Conservation (phyloP, 2,888 invertebrate species). For the Eudasyphora cyanicolor region DNA sequence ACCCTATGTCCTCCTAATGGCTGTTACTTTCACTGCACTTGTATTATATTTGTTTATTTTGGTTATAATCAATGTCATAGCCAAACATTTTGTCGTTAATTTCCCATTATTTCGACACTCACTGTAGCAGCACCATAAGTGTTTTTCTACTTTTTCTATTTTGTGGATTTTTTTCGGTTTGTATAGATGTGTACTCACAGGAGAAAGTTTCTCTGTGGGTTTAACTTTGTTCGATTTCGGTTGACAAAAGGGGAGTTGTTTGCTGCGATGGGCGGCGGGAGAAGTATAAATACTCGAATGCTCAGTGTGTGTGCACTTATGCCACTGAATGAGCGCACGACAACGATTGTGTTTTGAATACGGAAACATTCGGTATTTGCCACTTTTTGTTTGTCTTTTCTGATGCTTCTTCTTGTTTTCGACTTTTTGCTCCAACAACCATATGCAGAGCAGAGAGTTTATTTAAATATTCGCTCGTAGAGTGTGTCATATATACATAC, state of each 20-base stretch:
- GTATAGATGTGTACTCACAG: constrained; percentile 11
- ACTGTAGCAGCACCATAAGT: not conserved
- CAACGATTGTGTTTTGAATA: constrained; percentile 47
- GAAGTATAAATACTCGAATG: not conserved
- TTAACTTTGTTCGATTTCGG: constrained; percentile 12
- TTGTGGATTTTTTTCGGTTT: not conserved
- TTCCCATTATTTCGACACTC: not conserved
- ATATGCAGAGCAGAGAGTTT: constrained; percentile 38
- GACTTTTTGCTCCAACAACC: not conserved
- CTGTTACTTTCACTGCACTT: too few species aligned
- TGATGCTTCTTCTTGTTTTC: not conserved
- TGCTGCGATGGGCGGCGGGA: not conserved
- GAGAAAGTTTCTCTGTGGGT: constrained; percentile 44
- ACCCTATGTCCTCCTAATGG: too few species aligned
- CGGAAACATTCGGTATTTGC: constrained; percentile 31
- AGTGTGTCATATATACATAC: constrained; percentile 10
- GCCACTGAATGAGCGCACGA: not conserved
- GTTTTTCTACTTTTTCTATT: constrained; percentile 17
- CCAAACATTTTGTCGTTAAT: too few species aligned
- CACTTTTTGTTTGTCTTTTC: not conserved
- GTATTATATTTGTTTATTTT: too few species aligned
- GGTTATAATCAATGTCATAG: too few species aligned
- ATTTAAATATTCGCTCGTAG: constrained; percentile 30
- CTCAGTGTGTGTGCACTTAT: constrained; percentile 20
- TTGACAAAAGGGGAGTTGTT: not conserved